phyloP scores from a whole-genome alignment of 1,140 invertebrate genomes.

The Manduca sexta region DNA sequence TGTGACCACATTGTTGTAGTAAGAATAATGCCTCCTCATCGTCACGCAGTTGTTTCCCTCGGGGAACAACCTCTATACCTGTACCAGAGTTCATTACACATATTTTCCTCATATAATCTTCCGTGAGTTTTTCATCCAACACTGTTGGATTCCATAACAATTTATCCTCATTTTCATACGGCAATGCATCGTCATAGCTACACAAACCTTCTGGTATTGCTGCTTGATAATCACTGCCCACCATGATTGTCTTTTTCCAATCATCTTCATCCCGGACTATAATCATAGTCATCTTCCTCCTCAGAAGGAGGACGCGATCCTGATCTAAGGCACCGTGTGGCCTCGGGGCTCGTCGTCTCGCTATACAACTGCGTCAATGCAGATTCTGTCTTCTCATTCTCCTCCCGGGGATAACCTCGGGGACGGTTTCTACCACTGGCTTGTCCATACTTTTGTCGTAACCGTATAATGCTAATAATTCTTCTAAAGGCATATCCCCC shows the following conservation, averaged over 20 bases:
- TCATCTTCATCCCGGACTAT: constrained; percentile 85
- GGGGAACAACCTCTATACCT: constrained; percentile 78
- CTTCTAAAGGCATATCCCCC: constrained; percentile 95
- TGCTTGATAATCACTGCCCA: constrained; percentile 95
- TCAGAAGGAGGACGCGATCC: constrained; percentile 65
- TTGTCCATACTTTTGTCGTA: constrained; percentile 75
- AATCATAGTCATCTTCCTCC: constrained; percentile 84
- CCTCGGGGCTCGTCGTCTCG: constrained; percentile 53
- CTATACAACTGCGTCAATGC: constrained; percentile 54
- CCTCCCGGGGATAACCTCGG: constrained; percentile 70
- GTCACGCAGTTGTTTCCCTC: constrained; percentile 88
- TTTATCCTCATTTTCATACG: constrained; percentile 98
- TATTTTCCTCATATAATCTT: constrained; percentile 86
- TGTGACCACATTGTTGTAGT: constrained; percentile 94
- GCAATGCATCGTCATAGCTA: constrained; percentile 92
- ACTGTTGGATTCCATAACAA: constrained; percentile 92
- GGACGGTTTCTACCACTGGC: constrained; percentile 60
- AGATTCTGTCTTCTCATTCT: constrained; percentile 59
- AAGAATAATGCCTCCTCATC: constrained; percentile 96
- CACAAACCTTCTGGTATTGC: constrained; percentile 92
- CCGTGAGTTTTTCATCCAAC: constrained; percentile 82
- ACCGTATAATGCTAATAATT: constrained; percentile 91
- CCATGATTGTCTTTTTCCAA: constrained; percentile 93
- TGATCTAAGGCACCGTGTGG: constrained; percentile 57
- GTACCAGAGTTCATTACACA: constrained; percentile 69